These are phyloP conservation scores for Anguilla marmorata DNA, from an alignment of 2,797 vertebrate genomes.

Conservation along the genomic window DNA sequence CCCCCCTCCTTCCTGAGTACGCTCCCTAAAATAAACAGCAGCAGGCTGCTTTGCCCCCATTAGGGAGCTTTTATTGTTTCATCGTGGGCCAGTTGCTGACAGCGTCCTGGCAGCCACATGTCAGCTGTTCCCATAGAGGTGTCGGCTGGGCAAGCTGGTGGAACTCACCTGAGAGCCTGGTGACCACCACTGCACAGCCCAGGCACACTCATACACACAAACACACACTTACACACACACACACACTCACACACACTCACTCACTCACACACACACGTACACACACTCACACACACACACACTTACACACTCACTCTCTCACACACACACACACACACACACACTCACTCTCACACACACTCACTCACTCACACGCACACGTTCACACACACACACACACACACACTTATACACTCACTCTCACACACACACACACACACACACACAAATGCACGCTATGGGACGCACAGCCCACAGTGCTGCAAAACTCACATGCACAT, in stretches of 20 bases:
- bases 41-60: conserved; percentile 56
- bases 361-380: too few species aligned
- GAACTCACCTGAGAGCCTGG: conserved; percentile 8
- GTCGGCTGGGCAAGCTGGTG: conserved; percentile 50
- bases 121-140: conserved; percentile 74
- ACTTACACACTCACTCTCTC: background rate
- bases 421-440: background rate
- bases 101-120: conserved; percentile 62
- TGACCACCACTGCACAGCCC: conserved; percentile 8
- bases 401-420: too few species aligned
- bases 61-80: conserved; percentile 74
- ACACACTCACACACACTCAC: too few species aligned
- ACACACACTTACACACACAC: background rate
- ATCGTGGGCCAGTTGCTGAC: conserved; percentile 70
- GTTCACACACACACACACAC: too few species aligned
- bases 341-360: too few species aligned
- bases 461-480: too few species aligned
- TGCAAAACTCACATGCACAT: background rate
- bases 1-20: conserved; percentile 58
- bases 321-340: background rate
- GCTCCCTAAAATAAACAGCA: conserved; percentile 78
- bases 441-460: background rate
- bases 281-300: background rate
- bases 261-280: background rate
- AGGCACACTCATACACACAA: conserved; percentile 31